A percentile compares a stretch with the other conserved stretches of the same genome.
Evolutionary conservation across 2,113 vertebrate species (phyloP).

Genomic region (Steatornis caripensis): DNA sequence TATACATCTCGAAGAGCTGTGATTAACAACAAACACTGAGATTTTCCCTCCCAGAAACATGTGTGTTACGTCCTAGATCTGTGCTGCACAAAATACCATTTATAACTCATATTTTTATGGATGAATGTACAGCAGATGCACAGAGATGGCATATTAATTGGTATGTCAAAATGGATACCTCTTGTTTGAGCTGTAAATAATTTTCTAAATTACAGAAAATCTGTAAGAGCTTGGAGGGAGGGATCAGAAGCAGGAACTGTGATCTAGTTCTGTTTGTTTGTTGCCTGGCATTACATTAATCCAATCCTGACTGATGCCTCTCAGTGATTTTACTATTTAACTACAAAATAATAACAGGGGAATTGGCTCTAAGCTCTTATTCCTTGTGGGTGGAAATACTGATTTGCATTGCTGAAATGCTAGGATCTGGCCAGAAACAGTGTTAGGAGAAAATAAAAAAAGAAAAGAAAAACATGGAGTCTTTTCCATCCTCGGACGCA

Average conservation of each 20-base stretch:
- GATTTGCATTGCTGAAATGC: neutral
- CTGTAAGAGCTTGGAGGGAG: neutral
- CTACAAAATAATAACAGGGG: neutral
- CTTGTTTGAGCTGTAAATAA: neutral
- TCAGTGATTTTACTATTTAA: neutral
- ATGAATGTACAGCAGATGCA: neutral
- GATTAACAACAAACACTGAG: neutral
- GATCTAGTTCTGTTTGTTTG: neutral
- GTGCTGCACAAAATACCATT: neutral
- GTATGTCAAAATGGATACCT: neutral
- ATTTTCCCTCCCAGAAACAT: neutral
- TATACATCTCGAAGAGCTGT: neutral
- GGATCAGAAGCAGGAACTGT: neutral
- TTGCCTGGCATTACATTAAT: neutral
- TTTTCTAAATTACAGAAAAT: neutral
- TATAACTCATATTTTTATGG: neutral
- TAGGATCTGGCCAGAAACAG: neutral
- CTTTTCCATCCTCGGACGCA: neutral
- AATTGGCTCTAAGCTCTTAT: conserved; percentile 14
- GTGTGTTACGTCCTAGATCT: conserved; percentile 5
- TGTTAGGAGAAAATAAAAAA: fast-evolving
- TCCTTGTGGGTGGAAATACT: neutral
- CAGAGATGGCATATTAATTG: neutral
- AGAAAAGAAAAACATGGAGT: neutral
- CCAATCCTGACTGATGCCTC: neutral